Conservation (phyloP, 2,797 vertebrate species). For the Phrynocephalus vlangalii region DNA sequence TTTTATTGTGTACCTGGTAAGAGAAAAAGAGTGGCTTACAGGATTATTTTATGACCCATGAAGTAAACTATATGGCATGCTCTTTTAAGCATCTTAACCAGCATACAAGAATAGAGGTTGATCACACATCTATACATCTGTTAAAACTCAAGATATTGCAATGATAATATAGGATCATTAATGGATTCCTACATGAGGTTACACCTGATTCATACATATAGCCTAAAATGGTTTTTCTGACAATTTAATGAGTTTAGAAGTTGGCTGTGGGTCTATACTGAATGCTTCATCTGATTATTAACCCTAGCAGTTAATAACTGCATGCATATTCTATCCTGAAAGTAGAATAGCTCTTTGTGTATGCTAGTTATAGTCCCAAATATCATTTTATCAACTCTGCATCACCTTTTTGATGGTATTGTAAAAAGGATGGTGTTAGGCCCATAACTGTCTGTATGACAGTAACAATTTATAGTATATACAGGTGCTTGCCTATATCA, state of each 20-base stretch:
- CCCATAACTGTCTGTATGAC: neutral
- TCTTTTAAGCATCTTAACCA: neutral
- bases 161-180: no score
- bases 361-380: neutral
- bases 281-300: neutral
- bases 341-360: neutral
- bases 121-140: neutral
- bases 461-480: neutral
- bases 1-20: neutral
- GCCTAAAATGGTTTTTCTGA: neutral
- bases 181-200: neutral
- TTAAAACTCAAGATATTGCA: neutral
- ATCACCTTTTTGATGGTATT: neutral
- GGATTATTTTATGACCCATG: slow-evolving; percentile 29
- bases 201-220: neutral
- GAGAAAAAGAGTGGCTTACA: neutral
- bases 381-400: neutral
- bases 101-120: neutral
- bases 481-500: slow-evolving; percentile 1
- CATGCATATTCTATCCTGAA: neutral
- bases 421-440: neutral
- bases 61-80: slow-evolving; percentile 30
- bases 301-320: neutral
- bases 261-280: neutral
- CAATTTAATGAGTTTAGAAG: neutral